Evolutionary conservation across 92 coral and sea anemone genomes (phyloP).

Genomic region (Plumapathes pennacea): DNA sequence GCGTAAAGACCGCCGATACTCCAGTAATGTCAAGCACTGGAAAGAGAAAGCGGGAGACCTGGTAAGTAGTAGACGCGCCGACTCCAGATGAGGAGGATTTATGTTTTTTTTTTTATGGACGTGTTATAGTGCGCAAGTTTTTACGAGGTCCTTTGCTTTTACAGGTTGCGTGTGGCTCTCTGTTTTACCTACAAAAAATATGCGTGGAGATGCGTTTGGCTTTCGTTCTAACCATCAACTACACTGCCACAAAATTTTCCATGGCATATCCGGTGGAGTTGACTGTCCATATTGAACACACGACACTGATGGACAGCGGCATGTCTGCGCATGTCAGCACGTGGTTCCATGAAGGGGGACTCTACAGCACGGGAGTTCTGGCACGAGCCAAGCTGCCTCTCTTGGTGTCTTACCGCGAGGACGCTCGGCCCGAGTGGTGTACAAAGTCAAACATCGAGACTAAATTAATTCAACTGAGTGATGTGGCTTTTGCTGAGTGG

Average conservation of each 20-base stretch:
- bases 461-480: conserved; percentile 16
- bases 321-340: conserved; percentile 49
- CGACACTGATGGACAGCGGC: conserved; percentile 43
- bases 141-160: not conserved
- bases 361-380: conserved; percentile 41
- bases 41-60: conserved; percentile 21
- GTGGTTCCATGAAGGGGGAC: conserved; percentile 40
- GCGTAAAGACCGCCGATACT: conserved; percentile 2
- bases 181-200: conserved; percentile 45
- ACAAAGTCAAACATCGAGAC: conserved; percentile 25
- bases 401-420: conserved; percentile 43
- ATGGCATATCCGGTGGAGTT: conserved; percentile 50
- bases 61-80: conserved; percentile 22
- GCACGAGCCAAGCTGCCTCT: conserved; percentile 50
- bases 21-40: conserved; percentile 13
- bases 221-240: conserved; percentile 39
- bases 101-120: no score
- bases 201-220: conserved; percentile 46
- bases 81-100: no score
- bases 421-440: conserved; percentile 50
- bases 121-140: no score
- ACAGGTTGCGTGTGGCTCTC: conserved; percentile 49
- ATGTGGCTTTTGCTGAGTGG: conserved; percentile 6
- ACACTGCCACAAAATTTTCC: conserved; percentile 24
- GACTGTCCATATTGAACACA: conserved; percentile 42